Conservation (phyloP, 2,888 invertebrate species). For the Magallana nippona region DNA sequence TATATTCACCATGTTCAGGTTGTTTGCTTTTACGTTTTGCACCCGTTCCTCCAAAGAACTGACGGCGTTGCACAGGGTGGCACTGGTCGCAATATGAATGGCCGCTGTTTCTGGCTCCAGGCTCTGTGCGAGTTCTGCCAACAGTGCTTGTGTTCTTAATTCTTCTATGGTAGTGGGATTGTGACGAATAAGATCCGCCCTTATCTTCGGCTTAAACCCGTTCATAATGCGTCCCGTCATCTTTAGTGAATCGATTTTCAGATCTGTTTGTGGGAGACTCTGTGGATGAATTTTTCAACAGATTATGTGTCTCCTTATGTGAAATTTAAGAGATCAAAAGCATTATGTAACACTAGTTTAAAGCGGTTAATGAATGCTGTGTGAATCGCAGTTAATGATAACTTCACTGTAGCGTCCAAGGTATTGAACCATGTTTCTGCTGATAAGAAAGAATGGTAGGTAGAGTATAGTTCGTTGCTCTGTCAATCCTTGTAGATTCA, state of each 20-base stretch:
- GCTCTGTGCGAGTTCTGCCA: background rate
- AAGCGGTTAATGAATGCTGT: slow-evolving; percentile 12
- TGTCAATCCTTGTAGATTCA: background rate
- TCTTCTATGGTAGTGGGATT: slow-evolving; percentile 21
- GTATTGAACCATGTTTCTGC: slow-evolving; percentile 16
- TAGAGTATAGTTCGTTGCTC: background rate
- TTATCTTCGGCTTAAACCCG: background rate
- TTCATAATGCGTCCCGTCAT: background rate
- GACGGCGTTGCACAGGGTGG: background rate
- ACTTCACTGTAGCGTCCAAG: background rate
- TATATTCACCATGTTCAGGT: too few relatives aligned
- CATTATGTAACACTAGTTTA: background rate
- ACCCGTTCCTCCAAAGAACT: too few relatives aligned
- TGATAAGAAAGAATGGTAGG: background rate
- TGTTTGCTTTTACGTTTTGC: too few relatives aligned
- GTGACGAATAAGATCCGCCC: background rate
- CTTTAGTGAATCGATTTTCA: background rate
- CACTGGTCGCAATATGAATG: background rate
- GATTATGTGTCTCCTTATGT: background rate
- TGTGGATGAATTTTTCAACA: slow-evolving; percentile 23
- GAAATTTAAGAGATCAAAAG: slow-evolving; percentile 19
- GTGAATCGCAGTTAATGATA: background rate
- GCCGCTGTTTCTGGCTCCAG: background rate
- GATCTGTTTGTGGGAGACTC: background rate
- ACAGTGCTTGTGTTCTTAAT: background rate